Evolutionary conservation across 35 echinoderm and acorn worm species (phyloP).

Genomic region (Heliocidaris erythrogramma): DNA sequence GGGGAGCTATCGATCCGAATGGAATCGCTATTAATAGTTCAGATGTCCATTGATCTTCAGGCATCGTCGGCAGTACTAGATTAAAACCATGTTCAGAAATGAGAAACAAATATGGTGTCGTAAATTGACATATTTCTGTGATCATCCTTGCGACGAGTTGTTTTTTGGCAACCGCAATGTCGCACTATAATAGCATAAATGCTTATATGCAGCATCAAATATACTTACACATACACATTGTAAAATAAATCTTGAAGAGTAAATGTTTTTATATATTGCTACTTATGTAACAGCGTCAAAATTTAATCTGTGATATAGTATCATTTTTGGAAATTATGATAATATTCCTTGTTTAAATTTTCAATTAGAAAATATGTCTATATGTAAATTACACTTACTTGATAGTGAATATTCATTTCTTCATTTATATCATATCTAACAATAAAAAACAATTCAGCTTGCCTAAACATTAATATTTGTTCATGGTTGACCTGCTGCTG

Average conservation of each 20-base stretch:
- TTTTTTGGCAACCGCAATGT: background rate
- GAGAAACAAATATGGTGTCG: background rate
- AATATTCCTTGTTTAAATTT: background rate
- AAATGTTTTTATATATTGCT: no score
- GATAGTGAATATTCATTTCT: no score
- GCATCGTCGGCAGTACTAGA: background rate
- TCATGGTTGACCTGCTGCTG: background rate
- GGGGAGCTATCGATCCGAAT: background rate
- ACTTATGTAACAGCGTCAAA: background rate
- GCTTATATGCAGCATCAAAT: no score
- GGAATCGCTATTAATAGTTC: slow-evolving; percentile 11
- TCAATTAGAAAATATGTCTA: no score
- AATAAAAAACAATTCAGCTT: background rate
- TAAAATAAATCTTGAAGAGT: no score
- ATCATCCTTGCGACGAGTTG: background rate
- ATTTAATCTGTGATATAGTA: background rate
- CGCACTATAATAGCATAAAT: background rate
- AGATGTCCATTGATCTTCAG: background rate
- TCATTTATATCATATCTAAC: no score
- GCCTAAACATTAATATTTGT: background rate
- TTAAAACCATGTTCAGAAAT: background rate
- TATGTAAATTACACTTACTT: no score
- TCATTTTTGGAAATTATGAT: background rate
- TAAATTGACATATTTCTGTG: background rate
- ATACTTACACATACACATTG: no score